Conservation (phyloP, 30 jellyfish, hydroid and myxozoan genomes). For the Mastigias papua region DNA sequence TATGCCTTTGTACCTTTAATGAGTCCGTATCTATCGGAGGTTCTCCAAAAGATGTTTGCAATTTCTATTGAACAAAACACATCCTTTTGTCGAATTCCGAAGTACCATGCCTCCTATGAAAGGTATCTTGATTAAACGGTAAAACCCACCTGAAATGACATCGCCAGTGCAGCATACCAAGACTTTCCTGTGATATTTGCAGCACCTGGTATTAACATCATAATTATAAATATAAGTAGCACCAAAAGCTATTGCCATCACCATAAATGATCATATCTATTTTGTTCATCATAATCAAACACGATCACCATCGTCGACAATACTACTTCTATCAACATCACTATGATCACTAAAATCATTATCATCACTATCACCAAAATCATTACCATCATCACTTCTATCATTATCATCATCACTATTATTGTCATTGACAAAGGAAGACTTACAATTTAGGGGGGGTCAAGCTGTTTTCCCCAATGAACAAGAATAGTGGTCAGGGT, state of each 20-base stretch:
- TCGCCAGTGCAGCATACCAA: slow-evolving; percentile 80
- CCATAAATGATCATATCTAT: neutral
- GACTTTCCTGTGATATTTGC: slow-evolving; percentile 75
- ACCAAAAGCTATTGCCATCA: neutral
- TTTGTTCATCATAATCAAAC: neutral
- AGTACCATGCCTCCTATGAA: neutral
- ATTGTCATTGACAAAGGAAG: neutral
- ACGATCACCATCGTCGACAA: neutral
- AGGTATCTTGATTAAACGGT: too few relatives aligned
- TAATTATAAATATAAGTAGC: neutral
- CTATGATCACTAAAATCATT: neutral
- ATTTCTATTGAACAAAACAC: neutral
- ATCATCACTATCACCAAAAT: neutral
- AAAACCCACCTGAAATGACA: slow-evolving; percentile 82
- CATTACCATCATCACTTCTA: neutral
- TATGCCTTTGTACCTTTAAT: too few relatives aligned
- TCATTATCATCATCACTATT: neutral
- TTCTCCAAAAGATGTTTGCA: too few relatives aligned
- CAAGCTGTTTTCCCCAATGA: neutral
- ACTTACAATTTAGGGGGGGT: neutral
- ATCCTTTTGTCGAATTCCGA: neutral
- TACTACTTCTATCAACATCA: neutral
- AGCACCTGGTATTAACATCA: slow-evolving; percentile 64
- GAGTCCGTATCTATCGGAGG: too few relatives aligned
- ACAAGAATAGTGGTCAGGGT: neutral